Base-by-base conservation (phyloP, 2,113 vertebrate genomes). In the Melanotaenia duboulayi region DNA sequence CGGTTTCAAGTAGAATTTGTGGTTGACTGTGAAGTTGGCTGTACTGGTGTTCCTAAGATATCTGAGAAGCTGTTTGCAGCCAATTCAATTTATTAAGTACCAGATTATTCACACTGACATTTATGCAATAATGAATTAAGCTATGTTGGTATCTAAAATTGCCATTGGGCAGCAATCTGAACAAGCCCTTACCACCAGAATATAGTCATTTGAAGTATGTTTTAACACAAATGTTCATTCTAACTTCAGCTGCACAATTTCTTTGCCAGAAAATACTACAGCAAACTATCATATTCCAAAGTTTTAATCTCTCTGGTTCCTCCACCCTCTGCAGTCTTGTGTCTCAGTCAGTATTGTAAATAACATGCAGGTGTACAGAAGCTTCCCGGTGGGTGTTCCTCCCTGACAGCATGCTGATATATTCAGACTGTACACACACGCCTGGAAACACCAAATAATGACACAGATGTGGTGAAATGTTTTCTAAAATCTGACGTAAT, bases 351-450 rank as follows among this genome's bases (percentile, higher is more conserved):
- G 78, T 85, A 49, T 85, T 92, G 87, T 91, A 92, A 88, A 92
- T 90, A 85, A 83, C 63, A 52, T 73, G 64, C 84, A 81, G 54
- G 74, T 83, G 81, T 61, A 69, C 60, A 80, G 72, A 75, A 80
- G 84, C 87, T 90, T 89, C 84, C 78, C 51, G 65, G 71, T 75
- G 55, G 76, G 49, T 71, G 62, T 77, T 66, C 40, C 73, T 85
- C 51, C 67, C 73, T 80, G 86, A 90, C 78, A 83, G 92, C 90
- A 92, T 93, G 92, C 90, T 81, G 49, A 84, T 80, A 87, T 81
- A 88, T 76, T 67, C 78, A 76, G 82, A 57, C 76, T 87, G 79
- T 82, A 78, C 59, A 86, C 72, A 52, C 57, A 85, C 74, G 65
- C 42, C 37, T 63, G 74, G 78, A 72, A 71, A 74, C 85, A 50